phyloP scores from a whole-genome alignment of 2,113 vertebrate species.

The Cisticola juncidis region DNA sequence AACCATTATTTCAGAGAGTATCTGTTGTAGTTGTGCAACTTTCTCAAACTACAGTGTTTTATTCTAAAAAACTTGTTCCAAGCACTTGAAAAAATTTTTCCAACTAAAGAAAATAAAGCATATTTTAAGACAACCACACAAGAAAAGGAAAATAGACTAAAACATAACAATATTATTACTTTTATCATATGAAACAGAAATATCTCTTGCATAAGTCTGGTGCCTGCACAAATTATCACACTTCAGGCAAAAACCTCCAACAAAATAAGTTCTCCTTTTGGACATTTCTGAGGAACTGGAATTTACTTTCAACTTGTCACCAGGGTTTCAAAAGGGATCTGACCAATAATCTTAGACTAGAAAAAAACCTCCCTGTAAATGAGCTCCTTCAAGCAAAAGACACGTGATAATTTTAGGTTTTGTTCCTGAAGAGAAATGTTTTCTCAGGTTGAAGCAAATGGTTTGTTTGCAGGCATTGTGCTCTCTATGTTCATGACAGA shows the following conservation, averaged over 20 bases:
- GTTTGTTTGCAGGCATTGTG: neutral
- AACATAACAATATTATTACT: neutral
- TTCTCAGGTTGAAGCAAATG: neutral
- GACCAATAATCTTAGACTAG: neutral
- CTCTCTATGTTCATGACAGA: neutral
- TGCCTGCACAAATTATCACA: neutral
- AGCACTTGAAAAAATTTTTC: neutral
- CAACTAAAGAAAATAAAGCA: neutral
- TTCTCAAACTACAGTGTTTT: neutral
- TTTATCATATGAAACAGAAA: neutral
- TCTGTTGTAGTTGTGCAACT: neutral
- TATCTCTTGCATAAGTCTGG: neutral
- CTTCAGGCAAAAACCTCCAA: neutral
- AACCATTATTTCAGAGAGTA: neutral
- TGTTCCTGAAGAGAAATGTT: neutral
- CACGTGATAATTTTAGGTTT: neutral
- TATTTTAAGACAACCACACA: neutral
- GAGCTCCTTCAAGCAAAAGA: neutral
- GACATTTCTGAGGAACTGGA: neutral
- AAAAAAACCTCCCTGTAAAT: neutral
- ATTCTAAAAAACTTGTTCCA: neutral
- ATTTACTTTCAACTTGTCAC: neutral
- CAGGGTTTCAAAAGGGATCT: neutral
- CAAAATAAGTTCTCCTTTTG: neutral
- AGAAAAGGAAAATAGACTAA: neutral